Evolutionary conservation across 2,888 invertebrate genomes (phyloP).

Genomic region (Morinoia aosen): DNA sequence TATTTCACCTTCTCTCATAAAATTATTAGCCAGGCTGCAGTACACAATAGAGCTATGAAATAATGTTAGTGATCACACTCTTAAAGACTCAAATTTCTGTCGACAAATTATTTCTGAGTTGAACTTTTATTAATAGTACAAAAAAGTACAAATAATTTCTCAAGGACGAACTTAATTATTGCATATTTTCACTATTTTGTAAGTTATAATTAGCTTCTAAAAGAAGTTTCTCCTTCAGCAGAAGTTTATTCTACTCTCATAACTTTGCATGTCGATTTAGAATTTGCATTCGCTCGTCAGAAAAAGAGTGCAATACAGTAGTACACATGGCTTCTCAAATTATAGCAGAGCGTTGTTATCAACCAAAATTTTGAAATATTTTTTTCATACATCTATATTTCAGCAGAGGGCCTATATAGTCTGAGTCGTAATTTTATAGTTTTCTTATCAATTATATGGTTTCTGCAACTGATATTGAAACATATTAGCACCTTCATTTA

Average conservation of each 20-base stretch:
- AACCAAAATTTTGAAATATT: too few relatives aligned
- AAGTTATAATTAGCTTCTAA: not conserved
- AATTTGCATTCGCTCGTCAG: not conserved
- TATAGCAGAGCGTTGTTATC: not conserved
- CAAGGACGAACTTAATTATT: too few relatives aligned
- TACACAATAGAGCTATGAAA: not conserved
- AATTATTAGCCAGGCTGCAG: too few relatives aligned
- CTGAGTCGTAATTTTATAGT: too few relatives aligned
- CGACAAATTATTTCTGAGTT: too few relatives aligned
- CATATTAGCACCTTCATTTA: not conserved
- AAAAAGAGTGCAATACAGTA: not conserved
- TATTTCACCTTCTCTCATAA: too few relatives aligned
- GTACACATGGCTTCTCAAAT: not conserved
- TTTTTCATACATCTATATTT: not conserved
- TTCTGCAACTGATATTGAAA: too few relatives aligned
- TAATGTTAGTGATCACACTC: not conserved
- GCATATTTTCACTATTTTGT: too few relatives aligned
- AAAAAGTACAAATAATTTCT: too few relatives aligned
- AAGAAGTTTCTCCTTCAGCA: not conserved
- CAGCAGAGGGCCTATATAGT: not conserved
- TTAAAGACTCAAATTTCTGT: too few relatives aligned
- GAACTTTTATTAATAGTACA: too few relatives aligned
- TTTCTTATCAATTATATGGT: too few relatives aligned
- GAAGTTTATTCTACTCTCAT: not conserved
- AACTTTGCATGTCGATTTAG: not conserved